phyloP scores from a whole-genome alignment of 1,140 invertebrate genomes.

The Scylla paramamosain region DNA sequence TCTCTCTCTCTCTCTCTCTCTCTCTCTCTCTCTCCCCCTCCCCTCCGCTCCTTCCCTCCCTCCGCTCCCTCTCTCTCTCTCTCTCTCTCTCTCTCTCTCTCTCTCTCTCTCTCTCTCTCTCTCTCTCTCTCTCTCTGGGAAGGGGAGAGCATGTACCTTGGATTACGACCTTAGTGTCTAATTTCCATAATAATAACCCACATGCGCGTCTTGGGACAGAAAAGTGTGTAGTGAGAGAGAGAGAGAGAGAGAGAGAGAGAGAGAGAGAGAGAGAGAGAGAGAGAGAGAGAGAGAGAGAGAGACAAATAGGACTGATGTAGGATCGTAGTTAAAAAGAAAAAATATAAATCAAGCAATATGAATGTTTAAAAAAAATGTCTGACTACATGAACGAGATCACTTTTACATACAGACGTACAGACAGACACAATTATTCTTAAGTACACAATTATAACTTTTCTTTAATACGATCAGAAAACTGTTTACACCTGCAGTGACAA shows the following conservation, averaged over 20 bases:
- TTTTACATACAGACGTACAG: not conserved
- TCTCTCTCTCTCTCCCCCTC: not conserved
- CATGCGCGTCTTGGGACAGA: not conserved
- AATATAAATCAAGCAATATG: too few relatives aligned
- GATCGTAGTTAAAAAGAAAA: not conserved
- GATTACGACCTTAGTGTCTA: conserved; percentile 22
- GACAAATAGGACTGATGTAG: not conserved
- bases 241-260: conserved; percentile 6
- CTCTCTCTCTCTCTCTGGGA: not conserved
- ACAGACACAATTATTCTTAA: too few relatives aligned
- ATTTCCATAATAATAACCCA: conserved; percentile 6
- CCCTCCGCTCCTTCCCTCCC: not conserved
- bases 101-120: not conserved
- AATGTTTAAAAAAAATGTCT: too few relatives aligned
- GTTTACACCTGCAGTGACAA: too few relatives aligned
- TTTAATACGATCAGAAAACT: too few relatives aligned
- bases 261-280: conserved; percentile 1
- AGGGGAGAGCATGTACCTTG: not conserved
- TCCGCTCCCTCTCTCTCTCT: not conserved
- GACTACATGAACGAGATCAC: too few relatives aligned
- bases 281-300: not conserved
- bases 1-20: not conserved
- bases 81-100: conserved; percentile 14
- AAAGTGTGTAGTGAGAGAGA: not conserved
- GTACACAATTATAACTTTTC: too few relatives aligned